Percentiles rank a stretch among this genome's conserved stretches.
Conservation (phyloP, 2,888 invertebrate species). For the Pseudeuparius sepicola region DNA sequence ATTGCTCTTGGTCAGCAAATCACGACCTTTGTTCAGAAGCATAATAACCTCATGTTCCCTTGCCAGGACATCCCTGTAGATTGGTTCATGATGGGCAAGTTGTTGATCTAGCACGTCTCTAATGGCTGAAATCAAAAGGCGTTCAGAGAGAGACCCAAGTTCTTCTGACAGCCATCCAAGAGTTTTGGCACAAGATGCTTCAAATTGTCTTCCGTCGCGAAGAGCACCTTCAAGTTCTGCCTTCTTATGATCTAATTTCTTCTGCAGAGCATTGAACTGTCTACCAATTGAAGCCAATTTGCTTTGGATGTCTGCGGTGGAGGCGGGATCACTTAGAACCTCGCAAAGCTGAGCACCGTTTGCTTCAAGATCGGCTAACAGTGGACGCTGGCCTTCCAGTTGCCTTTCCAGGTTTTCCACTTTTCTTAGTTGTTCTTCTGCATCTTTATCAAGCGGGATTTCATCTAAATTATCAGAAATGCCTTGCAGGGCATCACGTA, state of each 20-base stretch:
- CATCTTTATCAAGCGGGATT: constrained; percentile 68
- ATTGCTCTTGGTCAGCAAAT: constrained; percentile 44
- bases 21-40: constrained; percentile 82
- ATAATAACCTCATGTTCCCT: constrained; percentile 91
- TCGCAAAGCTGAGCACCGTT: constrained; percentile 81
- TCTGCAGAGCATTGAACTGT: constrained; percentile 78
- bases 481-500: constrained; percentile 77
- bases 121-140: constrained; percentile 80
- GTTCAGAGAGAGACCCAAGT: constrained; percentile 62
- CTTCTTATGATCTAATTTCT: constrained; percentile 81
- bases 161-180: constrained; percentile 84
- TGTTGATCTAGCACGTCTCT: constrained; percentile 74
- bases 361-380: constrained; percentile 80
- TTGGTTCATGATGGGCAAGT: constrained; percentile 77
- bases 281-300: constrained; percentile 80
- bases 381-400: constrained; percentile 77
- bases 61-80: constrained; percentile 79
- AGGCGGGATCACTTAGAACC: constrained; percentile 81
- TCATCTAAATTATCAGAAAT: constrained; percentile 83
- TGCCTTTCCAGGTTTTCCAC: constrained; percentile 81
- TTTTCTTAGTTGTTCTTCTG: constrained; percentile 78
- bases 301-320: constrained; percentile 81
- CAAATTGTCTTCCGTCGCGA: constrained; percentile 83
- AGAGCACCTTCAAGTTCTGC: constrained; percentile 72
- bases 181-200: constrained; percentile 78